Conservation (phyloP, 2,888 invertebrate genomes). For the Stenichneumon culpator region DNA sequence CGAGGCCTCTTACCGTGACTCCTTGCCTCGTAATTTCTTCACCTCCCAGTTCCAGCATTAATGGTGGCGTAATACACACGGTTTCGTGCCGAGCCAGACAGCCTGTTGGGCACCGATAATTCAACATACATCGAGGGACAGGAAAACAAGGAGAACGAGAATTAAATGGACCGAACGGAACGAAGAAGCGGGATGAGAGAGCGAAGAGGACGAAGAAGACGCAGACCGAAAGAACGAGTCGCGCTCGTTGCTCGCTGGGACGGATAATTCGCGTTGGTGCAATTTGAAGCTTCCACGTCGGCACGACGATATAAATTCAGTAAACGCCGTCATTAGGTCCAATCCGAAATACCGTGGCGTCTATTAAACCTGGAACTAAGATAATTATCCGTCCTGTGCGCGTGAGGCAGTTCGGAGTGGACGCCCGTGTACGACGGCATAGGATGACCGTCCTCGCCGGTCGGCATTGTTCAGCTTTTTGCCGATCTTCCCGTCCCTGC, state of each 20-base stretch:
- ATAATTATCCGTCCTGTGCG: slow-evolving; percentile 80
- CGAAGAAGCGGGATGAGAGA: slow-evolving; percentile 40
- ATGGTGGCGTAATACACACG: slow-evolving; percentile 19
- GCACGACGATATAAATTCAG: slow-evolving; percentile 82
- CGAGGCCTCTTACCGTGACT: neutral
- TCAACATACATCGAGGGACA: slow-evolving; percentile 78
- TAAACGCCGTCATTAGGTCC: slow-evolving; percentile 84
- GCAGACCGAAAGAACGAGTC: slow-evolving; percentile 5
- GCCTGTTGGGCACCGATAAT: slow-evolving; percentile 75
- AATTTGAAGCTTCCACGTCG: slow-evolving; percentile 75
- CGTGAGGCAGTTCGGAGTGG: slow-evolving; percentile 59
- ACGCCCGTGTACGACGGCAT: slow-evolving; percentile 8
- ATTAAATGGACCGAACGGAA: slow-evolving; percentile 43
- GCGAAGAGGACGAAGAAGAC: neutral
- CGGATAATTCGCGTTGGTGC: slow-evolving; percentile 77
- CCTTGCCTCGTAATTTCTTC: neutral
- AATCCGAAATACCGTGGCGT: slow-evolving; percentile 83
- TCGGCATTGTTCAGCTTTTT: slow-evolving; percentile 80
- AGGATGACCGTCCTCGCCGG: slow-evolving; percentile 27
- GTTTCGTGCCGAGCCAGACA: slow-evolving; percentile 1
- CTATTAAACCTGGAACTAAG: slow-evolving; percentile 84
- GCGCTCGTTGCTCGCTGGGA: slow-evolving; percentile 17
- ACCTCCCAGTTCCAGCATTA: neutral
- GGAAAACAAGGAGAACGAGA: slow-evolving; percentile 64
- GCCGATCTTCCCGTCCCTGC: slow-evolving; percentile 30